Evolutionary conservation across 2,113 vertebrate species (phyloP), one percentile per base, ranked within the genome.

Genomic region (Sorex fumeus): DNA sequence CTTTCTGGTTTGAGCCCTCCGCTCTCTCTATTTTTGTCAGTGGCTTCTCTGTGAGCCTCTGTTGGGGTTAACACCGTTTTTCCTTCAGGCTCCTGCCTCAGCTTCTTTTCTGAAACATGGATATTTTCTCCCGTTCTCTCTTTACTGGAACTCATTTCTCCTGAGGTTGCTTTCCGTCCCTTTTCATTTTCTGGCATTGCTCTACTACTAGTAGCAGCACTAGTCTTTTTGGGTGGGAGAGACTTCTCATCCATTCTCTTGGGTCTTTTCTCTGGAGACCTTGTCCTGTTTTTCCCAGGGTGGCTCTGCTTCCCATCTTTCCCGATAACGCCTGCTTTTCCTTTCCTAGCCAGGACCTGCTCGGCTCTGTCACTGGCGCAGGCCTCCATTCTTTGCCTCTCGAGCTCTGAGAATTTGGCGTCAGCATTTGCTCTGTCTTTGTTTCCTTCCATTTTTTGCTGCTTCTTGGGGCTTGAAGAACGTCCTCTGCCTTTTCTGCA

Each of bases 391-490:
- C 92, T 74, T 79, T 8, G 43, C 0, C 84, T 88, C 6, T 30
- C 91, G 16, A 50, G 5, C 5, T 94, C 96, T 6, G 62, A 75
- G 2, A 60, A 19, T 79, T 32, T 81, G 50, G 69, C 77, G 18
- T 84, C 95, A n/a, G 84, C 94, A 64, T 85, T 90, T 16, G 71
- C 15, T 0, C 0, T 88, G 62, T 96, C 97, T 45, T 30, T 6
- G 15, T 74, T 25, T 90, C 94, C 97, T 25, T 92, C 98, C 57
- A 94, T 96, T 90, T 96, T 72, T 0, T 97, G 96, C 89, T 93
- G 95, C 95, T 98, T 98, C 21, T 95, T 98, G 4, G 98, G 98
- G 96, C 98, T 99, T 2, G 96, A 91, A 91, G 98, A 98, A 30
- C 87, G 87, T 7, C 95, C 97, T 53, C 12, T 88, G 45, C 78